Evolutionary conservation across 1,140 invertebrate species (phyloP), one percentile per base, ranked within the genome.

Genomic region (Rhopalosiphum padi): DNA sequence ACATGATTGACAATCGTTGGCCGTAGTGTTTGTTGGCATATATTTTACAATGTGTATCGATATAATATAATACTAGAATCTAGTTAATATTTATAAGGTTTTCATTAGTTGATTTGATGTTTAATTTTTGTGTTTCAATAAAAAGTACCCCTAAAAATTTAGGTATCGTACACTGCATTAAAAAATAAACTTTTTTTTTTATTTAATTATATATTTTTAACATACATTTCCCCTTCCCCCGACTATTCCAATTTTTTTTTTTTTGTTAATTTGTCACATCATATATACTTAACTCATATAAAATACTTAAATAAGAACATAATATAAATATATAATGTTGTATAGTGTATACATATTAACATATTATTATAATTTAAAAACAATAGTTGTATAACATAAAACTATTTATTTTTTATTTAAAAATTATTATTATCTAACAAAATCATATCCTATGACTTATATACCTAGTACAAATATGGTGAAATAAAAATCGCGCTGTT

Each of bases 191-290:
- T 60, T 2, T 60, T 68, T 60, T 60, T 30, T n/a, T n/a, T n/a
- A 68, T 68, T n/a, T n/a, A 2, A 15, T 68, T n/a, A 18, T 68
- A 18, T n/a, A n/a, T n/a, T 18, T 68, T 68, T n/a, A 46, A 9
- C 9, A n/a, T 18, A 18, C n/a, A n/a, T n/a, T n/a, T n/a, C 18
- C n/a, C 4, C 4, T 30, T 15, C 4, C 4, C 60, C 5, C 0
- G 18, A n/a, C 5, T 68, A 7, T 15, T 8, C 30, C 11, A 68
- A 18, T 60, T 48, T 1, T n/a, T n/a, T n/a, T n/a, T n/a, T 21
- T 51, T 15, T 15, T 68, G 25, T 25, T 55, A 30, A 55, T 68
- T 68, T 60, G 1, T 11, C 25, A 30, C 22, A 30, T 9, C 8
- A 9, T 9, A 30, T 22, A 55, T 23, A n/a, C n/a, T n/a, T n/a